Conservation (phyloP, 2,888 invertebrate species). For the Eupeodes luniger region DNA sequence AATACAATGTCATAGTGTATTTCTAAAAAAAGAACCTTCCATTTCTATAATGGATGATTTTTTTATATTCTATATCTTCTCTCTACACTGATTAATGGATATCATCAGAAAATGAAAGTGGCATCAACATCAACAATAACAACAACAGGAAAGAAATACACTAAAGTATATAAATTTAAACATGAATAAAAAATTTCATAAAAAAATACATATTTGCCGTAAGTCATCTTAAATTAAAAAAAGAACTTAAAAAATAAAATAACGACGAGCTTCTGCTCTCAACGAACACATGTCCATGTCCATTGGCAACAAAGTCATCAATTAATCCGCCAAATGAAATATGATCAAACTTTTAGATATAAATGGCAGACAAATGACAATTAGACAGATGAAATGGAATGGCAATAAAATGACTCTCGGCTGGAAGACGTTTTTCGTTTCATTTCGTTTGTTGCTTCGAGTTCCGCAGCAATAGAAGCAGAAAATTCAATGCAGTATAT, state of each 20-base stretch:
- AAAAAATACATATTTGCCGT: conserved; percentile 47
- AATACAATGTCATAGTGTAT: background rate
- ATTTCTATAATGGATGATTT: conserved; percentile 28
- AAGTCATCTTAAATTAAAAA: conserved; percentile 35
- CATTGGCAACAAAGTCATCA: conserved; percentile 61
- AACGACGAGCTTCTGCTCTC: conserved; percentile 55
- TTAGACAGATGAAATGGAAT: conserved; percentile 67
- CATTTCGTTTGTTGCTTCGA: background rate
- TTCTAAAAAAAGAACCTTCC: conserved; percentile 32
- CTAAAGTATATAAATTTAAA: conserved; percentile 47
- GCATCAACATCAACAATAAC: conserved; percentile 55
- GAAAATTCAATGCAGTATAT: conserved; percentile 11
- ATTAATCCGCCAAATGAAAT: conserved; percentile 69
- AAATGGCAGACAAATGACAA: conserved; percentile 73
- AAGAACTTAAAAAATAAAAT: background rate
- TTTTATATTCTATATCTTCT: conserved; percentile 24
- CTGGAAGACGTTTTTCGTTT: background rate
- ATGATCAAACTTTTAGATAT: conserved; percentile 64
- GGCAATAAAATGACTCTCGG: conserved; percentile 46
- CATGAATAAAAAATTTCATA: conserved; percentile 30
- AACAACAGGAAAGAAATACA: conserved; percentile 37
- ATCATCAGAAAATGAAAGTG: conserved; percentile 71
- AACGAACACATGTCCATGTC: conserved; percentile 72
- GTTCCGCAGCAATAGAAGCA: background rate
- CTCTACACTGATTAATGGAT: conserved; percentile 67